Conservation (phyloP, 2,888 invertebrate species). For the Chrysina gloriosa region DNA sequence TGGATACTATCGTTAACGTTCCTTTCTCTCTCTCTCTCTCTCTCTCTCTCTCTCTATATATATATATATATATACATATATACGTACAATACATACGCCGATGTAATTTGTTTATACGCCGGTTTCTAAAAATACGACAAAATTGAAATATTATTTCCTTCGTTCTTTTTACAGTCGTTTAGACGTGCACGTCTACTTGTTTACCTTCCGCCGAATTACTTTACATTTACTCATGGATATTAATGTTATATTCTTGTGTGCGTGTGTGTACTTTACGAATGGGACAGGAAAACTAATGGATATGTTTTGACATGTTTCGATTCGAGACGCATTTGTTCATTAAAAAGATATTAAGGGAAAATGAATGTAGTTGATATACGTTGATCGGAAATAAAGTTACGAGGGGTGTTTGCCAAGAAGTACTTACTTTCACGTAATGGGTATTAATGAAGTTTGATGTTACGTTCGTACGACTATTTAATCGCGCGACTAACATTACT, state of each 20-base stretch:
- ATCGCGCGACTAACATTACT: too few relatives aligned
- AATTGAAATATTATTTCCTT: slow-evolving; percentile 16
- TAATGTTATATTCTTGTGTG: neutral
- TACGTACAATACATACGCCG: too few relatives aligned
- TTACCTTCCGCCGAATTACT: slow-evolving; percentile 6
- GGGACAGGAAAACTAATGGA: neutral
- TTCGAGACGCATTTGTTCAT: neutral
- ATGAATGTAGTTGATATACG: too few relatives aligned
- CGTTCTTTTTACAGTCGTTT: slow-evolving; percentile 10
- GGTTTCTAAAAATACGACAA: slow-evolving; percentile 11
- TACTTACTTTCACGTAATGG: too few relatives aligned
- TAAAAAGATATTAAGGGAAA: too few relatives aligned
- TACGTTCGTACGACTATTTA: too few relatives aligned
- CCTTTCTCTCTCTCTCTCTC: too few relatives aligned
- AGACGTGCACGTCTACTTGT: neutral
- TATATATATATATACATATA: too few relatives aligned
- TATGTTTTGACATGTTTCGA: slow-evolving; percentile 5
- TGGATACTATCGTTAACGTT: slow-evolving; percentile 11
- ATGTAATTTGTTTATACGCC: slow-evolving; percentile 8
- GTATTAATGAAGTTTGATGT: too few relatives aligned
- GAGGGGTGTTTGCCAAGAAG: too few relatives aligned
- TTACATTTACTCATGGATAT: slow-evolving; percentile 4
- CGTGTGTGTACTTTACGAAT: neutral
- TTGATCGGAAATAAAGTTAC: too few relatives aligned
- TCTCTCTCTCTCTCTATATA: too few relatives aligned